Conservation (phyloP, 2,113 vertebrate species). For the Nibea coibor region DNA sequence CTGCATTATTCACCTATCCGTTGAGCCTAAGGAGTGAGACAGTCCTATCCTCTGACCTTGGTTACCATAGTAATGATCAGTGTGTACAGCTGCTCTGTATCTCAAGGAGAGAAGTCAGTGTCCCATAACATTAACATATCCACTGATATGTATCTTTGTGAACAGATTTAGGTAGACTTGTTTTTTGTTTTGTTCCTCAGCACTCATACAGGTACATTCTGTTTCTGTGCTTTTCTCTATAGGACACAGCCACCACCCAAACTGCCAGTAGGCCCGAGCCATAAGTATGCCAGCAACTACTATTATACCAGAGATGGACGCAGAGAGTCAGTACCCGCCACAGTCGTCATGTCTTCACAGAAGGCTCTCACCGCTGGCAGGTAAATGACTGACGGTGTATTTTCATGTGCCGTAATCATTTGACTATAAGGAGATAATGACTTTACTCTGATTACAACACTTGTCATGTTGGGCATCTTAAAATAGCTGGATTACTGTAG, state of each 20-base stretch:
- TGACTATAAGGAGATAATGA: not conserved
- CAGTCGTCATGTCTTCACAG: constrained; percentile 85
- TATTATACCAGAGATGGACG: constrained; percentile 92
- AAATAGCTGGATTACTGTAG: not conserved
- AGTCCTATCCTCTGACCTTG: no score
- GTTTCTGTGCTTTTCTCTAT: not conserved
- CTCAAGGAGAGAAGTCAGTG: no score
- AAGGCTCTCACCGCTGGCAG: constrained; percentile 86
- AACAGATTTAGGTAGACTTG: no score
- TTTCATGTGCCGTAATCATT: not conserved
- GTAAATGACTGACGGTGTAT: constrained; percentile 61
- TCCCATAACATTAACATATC: no score
- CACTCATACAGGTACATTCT: not conserved
- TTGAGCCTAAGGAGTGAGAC: no score
- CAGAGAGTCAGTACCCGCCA: constrained; percentile 86
- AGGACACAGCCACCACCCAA: constrained; percentile 91
- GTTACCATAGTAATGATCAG: no score
- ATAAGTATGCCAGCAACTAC: constrained; percentile 90
- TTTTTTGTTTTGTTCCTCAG: no score
- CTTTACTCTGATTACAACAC: not conserved
- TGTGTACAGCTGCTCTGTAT: no score
- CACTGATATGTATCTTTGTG: no score
- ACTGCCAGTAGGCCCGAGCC: constrained; percentile 91
- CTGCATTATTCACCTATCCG: no score
- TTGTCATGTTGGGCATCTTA: not conserved